phyloP scores from a whole-genome alignment of 2,797 vertebrate species.

The Macroramphosus scolopax region DNA sequence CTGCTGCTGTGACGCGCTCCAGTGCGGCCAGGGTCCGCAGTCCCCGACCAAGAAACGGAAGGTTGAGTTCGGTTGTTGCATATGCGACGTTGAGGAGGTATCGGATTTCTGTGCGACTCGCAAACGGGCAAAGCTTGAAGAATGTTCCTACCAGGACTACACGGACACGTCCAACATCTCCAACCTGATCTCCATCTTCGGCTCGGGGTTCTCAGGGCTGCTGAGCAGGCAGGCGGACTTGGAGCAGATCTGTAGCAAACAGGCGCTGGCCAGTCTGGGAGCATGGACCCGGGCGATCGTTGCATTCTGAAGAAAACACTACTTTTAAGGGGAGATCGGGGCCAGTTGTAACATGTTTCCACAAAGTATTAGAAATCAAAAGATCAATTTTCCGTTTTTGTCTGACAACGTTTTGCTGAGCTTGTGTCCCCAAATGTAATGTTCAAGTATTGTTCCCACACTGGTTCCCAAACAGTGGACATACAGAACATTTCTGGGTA shows the following conservation, averaged over 20 bases:
- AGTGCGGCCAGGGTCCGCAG: constrained; percentile 77
- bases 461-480: too few species aligned
- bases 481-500: too few species aligned
- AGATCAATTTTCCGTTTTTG: not conserved
- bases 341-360: constrained; percentile 18
- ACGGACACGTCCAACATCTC: constrained; percentile 93
- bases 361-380: not conserved
- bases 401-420: constrained; percentile 1
- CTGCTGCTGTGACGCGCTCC: constrained; percentile 84
- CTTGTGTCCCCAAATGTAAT: too few species aligned
- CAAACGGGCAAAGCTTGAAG: constrained; percentile 89
- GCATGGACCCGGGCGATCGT: constrained; percentile 95
- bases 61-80: constrained; percentile 78
- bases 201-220: constrained; percentile 91
- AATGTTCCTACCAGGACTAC: constrained; percentile 79
- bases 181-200: constrained; percentile 97
- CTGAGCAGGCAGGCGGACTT: constrained; percentile 90
- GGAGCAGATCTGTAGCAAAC: constrained; percentile 93
- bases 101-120: constrained; percentile 80
- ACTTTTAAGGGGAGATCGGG: constrained; percentile 39
- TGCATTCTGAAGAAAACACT: constrained; percentile 82
- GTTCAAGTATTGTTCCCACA: constrained; percentile 1
- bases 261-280: constrained; percentile 91
- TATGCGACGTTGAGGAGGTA: constrained; percentile 76
- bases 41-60: constrained; percentile 78